Evolutionary conservation across 2,113 vertebrate species (phyloP), one percentile per base, ranked within the genome.

Genomic region (Dicrurus megarhynchus): DNA sequence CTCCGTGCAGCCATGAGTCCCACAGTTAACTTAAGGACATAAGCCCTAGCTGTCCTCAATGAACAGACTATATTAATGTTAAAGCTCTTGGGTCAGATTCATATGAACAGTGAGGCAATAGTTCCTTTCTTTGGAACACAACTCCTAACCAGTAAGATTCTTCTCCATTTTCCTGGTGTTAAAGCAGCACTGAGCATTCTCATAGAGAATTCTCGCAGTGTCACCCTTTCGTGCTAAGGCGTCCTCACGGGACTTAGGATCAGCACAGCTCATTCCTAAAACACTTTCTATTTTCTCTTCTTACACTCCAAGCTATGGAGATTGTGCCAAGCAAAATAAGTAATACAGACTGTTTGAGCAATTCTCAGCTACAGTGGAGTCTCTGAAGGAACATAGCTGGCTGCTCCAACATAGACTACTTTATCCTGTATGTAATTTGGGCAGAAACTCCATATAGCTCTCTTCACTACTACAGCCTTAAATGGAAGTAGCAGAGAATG

Each of bases 281-380:
- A 75, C 79, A 47, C 85, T 93, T 94, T 85, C 91, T 94, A 70
- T 96, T 96, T 96, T 94, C 71, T 93, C 81, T 89, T 85, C 85
- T 88, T 90, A 56, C 82, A 88, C 68, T 94, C 60, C 64, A 74
- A 86, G 76, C 63, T 90, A 30, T 37, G 59, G 93, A 90, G 76
- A 35, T 23, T 75, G 69, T 93, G 96, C 94, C 96, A 97, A 97
- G 73, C 39, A 88, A 96, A 96, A 96, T 75, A 96, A 92, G 92
- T 91, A 93, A 91, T 91, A 85, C 68, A 96, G 95, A 88, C 85
- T 77, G 84, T 82, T 89, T 55, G 71, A 90, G 93, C 90, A 90
- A 74, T 64, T 95, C 91, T 89, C 91, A 94, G 89, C 84, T 96
- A 23, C 76, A 91, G 46, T 79, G 57, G 61, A 95, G 77, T 93